phyloP scores from a whole-genome alignment of 2,797 vertebrate genomes.

The Pelodytes ibericus region DNA sequence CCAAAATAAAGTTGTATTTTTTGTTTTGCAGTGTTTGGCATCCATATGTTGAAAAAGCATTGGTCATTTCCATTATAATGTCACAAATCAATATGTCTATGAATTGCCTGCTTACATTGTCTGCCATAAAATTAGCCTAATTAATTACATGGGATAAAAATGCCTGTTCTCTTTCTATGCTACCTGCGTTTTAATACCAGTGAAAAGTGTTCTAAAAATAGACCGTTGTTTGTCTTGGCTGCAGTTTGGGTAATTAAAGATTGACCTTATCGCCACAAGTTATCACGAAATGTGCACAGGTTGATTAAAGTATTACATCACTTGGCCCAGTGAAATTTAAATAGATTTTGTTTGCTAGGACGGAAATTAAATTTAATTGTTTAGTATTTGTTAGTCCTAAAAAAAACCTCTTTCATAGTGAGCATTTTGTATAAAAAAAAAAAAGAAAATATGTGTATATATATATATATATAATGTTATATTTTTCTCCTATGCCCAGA shows the following conservation, averaged over 20 bases:
- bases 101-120: slow-evolving; percentile 37
- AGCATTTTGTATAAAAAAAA: too few relatives aligned
- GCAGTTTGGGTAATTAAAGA: slow-evolving; percentile 32
- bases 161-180: slow-evolving; percentile 31
- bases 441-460: too few relatives aligned
- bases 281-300: slow-evolving; percentile 5
- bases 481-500: too few relatives aligned
- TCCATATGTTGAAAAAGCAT: too few relatives aligned
- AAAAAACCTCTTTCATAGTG: too few relatives aligned
- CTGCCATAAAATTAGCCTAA: slow-evolving; percentile 27
- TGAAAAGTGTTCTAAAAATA: slow-evolving; percentile 23
- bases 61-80: slow-evolving; percentile 1
- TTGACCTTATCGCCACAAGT: slow-evolving; percentile 15
- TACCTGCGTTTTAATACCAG: slow-evolving; percentile 53
- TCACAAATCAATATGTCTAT: slow-evolving; percentile 32
- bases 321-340: too few relatives aligned
- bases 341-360: too few relatives aligned
- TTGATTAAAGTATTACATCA: slow-evolving; percentile 44
- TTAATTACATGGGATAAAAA: slow-evolving; percentile 50
- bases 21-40: background rate
- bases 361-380: too few relatives aligned
- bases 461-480: too few relatives aligned
- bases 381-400: too few relatives aligned
- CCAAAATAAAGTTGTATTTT: too few relatives aligned
- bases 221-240: slow-evolving; percentile 55